Evolutionary conservation across 2,888 invertebrate genomes (phyloP).

Genomic region (Leptinotarsa peninsularis): DNA sequence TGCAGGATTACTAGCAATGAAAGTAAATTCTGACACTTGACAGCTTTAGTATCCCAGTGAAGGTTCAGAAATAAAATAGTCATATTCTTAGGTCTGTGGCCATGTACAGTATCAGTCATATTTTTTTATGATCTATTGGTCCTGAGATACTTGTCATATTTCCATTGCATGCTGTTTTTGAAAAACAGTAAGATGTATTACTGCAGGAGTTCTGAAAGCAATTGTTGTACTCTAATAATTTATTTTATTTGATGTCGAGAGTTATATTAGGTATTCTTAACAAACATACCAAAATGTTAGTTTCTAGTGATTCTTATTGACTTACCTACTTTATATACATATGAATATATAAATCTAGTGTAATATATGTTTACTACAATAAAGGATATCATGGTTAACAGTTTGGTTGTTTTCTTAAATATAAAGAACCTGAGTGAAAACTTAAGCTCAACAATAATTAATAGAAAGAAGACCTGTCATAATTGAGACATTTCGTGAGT

Average conservation of each 20-base stretch:
- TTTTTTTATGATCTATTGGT: no score
- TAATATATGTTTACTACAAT: constrained; percentile 42
- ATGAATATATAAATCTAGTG: constrained; percentile 36
- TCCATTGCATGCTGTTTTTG: not conserved
- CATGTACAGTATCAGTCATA: no score
- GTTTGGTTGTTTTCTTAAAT: not conserved
- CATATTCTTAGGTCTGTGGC: no score
- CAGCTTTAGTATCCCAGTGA: not conserved
- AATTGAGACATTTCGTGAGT: no score
- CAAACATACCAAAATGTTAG: constrained; percentile 44
- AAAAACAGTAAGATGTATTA: not conserved
- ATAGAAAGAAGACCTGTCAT: no score
- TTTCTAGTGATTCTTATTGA: constrained; percentile 32
- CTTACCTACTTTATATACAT: constrained; percentile 40
- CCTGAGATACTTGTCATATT: not conserved
- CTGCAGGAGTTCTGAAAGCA: not conserved
- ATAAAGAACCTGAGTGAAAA: not conserved
- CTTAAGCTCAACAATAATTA: no score
- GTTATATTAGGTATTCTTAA: constrained; percentile 23
- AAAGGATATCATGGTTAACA: constrained; percentile 39
- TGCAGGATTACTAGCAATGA: not conserved
- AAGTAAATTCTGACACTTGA: not conserved
- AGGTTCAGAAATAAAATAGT: not conserved
- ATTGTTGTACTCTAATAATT: constrained; percentile 17
- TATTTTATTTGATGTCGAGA: constrained; percentile 22